These are phyloP conservation scores for Cyclophora albipunctata DNA, from an alignment of 2,888 invertebrate species.

Conservation along the genomic window DNA sequence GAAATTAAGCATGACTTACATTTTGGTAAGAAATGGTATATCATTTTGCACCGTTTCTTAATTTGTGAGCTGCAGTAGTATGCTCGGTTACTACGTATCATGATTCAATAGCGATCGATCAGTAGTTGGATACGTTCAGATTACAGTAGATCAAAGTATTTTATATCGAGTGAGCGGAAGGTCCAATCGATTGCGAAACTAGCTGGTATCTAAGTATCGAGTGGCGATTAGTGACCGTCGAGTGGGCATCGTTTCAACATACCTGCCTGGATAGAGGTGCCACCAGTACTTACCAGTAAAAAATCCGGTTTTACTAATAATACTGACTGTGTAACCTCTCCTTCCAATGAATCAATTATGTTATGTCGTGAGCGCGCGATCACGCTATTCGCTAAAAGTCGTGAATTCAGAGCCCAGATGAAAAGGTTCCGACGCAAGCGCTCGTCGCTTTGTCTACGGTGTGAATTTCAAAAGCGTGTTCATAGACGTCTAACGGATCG, in stretches of 20 bases:
- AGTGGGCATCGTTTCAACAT: conserved; percentile 67
- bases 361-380: conserved; percentile 19
- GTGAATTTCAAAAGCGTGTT: background rate
- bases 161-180: conserved; percentile 64
- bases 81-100: no score
- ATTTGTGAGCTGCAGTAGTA: no score
- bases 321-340: conserved; percentile 28
- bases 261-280: conserved; percentile 43
- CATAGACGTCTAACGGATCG: background rate
- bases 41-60: no score
- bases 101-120: no score
- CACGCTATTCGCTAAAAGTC: conserved; percentile 19
- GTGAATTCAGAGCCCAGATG: conserved; percentile 6
- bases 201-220: conserved; percentile 62
- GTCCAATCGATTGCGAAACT: conserved; percentile 59
- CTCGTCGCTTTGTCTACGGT: background rate
- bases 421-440: conserved; percentile 5
- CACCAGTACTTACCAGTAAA: conserved; percentile 34
- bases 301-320: conserved; percentile 45
- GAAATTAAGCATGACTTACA: conserved; percentile 9
- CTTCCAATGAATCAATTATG: conserved; percentile 29
- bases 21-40: conserved; percentile 3
- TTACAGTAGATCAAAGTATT: conserved; percentile 48
- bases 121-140: conserved; percentile 33
- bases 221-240: conserved; percentile 63